Evolutionary conservation across 2,797 vertebrate genomes (phyloP), one percentile per base, ranked within the genome.

Genomic region (Aratinga solstitialis): DNA sequence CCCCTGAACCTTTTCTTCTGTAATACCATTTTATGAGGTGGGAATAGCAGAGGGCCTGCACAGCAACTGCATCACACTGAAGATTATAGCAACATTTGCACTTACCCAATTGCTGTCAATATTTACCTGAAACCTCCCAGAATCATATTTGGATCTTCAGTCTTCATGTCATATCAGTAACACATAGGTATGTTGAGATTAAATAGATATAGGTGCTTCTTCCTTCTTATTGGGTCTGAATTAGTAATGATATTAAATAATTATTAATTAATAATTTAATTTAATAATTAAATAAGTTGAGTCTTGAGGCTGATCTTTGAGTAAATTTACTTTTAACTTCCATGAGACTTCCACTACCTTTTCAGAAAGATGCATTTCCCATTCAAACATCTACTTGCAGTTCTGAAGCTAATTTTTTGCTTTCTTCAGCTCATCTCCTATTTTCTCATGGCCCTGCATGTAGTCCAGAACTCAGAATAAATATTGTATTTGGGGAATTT

Each of bases 331-430:
- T 89, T 85, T 90, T 83, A 17, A 32, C 24, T 48, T 91, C 72
- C 32, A 10, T 50, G 76, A 65, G 56, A 75, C 32, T 94, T 85
- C 26, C 38, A 27, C 45, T 87, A 48, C 26, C 17, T 34, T 86
- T 94, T 94, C 38, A 80, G 73, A 83, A 94, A 91, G 61, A 80
- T 0, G 0, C 43, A 63, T 83, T 92, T 95, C 84, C 76, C 17
- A 16, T 75, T 91, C 65, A 69, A 68, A 74, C 29, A 48, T 87
- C 61, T 71, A 14, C 53, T 72, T 91, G 68, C 65, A 50, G 43
- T 85, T 75, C 69, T 83, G 68, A 93, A 89, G 58, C 9, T 83
- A 34, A 80, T 75, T 94, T 94, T 92, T 92, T 92, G 18, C 75
- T 80, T 94, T 80, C 65, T 93, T 92, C 68, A 80, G 47, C 68